These are phyloP conservation scores for Anser cygnoides DNA, from an alignment of 2,113 vertebrate genomes.

Conservation along the genomic window DNA sequence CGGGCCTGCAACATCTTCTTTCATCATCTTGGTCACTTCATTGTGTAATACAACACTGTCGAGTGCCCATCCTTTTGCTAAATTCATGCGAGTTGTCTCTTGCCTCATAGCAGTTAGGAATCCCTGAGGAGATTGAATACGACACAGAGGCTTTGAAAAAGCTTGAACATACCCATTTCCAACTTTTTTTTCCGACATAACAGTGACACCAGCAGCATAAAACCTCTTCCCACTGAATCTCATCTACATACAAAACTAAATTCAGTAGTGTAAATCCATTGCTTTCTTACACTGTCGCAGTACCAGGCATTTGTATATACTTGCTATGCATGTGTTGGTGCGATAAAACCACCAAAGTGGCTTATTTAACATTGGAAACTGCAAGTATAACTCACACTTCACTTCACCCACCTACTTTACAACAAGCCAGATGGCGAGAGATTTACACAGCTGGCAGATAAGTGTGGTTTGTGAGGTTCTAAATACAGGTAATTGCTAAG, in stretches of 20 bases:
- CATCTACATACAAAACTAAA: background rate
- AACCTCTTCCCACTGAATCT: background rate
- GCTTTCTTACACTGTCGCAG: background rate
- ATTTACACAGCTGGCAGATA: background rate
- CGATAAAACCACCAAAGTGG: background rate
- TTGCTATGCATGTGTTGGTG: background rate
- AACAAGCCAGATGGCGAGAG: background rate
- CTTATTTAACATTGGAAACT: background rate
- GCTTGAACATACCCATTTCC: background rate
- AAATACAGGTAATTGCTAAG: background rate
- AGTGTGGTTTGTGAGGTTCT: background rate
- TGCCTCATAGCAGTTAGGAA: slow-evolving; percentile 87
- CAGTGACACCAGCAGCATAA: background rate
- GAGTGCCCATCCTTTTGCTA: slow-evolving; percentile 82
- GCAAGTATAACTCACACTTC: background rate
- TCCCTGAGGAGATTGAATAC: slow-evolving; percentile 69
- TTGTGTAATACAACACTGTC: slow-evolving; percentile 82
- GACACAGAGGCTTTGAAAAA: background rate
- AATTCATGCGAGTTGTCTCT: slow-evolving; percentile 82
- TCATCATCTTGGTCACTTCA: slow-evolving; percentile 86
- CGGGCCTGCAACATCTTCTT: slow-evolving; percentile 78
- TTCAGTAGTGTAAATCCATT: background rate
- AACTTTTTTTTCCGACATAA: background rate
- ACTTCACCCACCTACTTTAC: background rate
- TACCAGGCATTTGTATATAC: background rate